These are phyloP conservation scores for Helleia helle DNA, from an alignment of 2,888 invertebrate genomes.

Conservation along the genomic window DNA sequence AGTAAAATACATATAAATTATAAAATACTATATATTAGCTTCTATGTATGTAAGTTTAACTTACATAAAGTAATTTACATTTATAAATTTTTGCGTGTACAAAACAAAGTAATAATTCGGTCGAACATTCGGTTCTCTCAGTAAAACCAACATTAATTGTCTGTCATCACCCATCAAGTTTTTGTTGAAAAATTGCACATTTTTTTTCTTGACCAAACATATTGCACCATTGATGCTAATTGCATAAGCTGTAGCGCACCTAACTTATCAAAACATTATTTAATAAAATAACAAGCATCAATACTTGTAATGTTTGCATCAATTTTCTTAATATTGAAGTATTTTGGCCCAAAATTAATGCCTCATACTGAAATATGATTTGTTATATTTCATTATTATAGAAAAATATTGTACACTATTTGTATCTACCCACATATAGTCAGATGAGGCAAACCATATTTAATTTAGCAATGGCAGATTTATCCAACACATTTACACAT, in stretches of 20 bases:
- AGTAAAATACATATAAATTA: too few relatives aligned
- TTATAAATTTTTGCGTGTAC: too few relatives aligned
- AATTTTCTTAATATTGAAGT: background rate
- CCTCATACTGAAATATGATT: background rate
- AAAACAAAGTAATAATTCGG: too few relatives aligned
- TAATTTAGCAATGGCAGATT: constrained; percentile 5
- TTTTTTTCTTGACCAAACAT: too few relatives aligned
- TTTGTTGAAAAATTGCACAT: too few relatives aligned
- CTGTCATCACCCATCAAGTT: too few relatives aligned
- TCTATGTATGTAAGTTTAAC: too few relatives aligned
- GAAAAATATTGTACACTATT: constrained; percentile 1
- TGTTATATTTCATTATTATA: background rate
- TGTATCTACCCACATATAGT: constrained; percentile 2
- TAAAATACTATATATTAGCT: too few relatives aligned
- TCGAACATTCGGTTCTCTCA: too few relatives aligned
- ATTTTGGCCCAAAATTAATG: background rate
- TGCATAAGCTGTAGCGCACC: background rate
- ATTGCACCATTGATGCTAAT: background rate
- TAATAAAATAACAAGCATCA: constrained; percentile 6
- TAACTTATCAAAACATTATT: background rate
- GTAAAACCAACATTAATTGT: too few relatives aligned
- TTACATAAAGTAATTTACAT: too few relatives aligned
- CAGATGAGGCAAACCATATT: constrained; percentile 7
- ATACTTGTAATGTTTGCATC: background rate
- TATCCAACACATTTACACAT: constrained; percentile 8